Evolutionary conservation across 2,797 vertebrate species (phyloP).

Genomic region (Pseudochaenichthys georgianus): DNA sequence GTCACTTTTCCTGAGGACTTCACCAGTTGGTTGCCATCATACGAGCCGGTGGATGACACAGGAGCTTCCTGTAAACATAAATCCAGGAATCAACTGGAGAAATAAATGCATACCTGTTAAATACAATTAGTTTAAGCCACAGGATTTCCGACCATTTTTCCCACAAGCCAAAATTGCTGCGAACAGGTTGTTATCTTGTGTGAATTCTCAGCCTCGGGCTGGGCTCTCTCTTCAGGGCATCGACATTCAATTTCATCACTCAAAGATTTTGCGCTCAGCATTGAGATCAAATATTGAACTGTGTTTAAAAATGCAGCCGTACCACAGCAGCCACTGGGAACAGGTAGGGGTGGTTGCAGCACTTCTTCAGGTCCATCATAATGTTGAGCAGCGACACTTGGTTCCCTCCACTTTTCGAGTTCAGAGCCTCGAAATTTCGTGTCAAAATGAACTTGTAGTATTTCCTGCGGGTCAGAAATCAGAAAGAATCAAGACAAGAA

Average conservation of each 20-base stretch:
- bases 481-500: not conserved
- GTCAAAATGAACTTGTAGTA: slow-evolving; percentile 99
- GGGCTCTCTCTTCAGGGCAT: not conserved
- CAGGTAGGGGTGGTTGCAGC: slow-evolving; percentile 98
- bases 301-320: slow-evolving; percentile 34
- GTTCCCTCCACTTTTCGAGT: slow-evolving; percentile 98
- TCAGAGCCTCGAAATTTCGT: slow-evolving; percentile 96
- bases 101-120: not conserved
- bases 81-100: not conserved
- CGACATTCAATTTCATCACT: not conserved
- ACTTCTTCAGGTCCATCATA: slow-evolving; percentile 99
- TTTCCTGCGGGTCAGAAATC: slow-evolving; percentile 85
- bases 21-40: slow-evolving; percentile 94
- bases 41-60: slow-evolving; percentile 94
- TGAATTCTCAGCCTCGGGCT: not conserved
- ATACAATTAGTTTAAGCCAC: not conserved
- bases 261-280: not conserved
- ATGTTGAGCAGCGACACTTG: slow-evolving; percentile 99
- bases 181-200: not conserved
- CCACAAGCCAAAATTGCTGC: not conserved
- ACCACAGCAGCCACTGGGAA: slow-evolving; percentile 98
- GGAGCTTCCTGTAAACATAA: slow-evolving; percentile 91
- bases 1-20: slow-evolving; percentile 98
- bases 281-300: not conserved
- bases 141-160: not conserved